These are phyloP conservation scores for Chaetophractus vellerosus DNA, from an alignment of 2,797 vertebrate species.

Conservation along the genomic window DNA sequence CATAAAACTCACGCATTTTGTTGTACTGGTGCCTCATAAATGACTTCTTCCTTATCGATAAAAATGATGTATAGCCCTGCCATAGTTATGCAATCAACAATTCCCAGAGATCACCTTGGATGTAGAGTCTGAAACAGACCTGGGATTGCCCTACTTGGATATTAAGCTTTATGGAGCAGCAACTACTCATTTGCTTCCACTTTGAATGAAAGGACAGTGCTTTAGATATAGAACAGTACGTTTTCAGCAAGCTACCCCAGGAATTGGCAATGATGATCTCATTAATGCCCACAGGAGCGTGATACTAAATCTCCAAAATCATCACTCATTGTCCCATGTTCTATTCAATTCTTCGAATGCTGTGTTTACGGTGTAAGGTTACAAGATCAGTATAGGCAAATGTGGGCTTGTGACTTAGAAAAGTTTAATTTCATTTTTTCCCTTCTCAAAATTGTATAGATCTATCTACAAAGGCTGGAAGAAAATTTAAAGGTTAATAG, in stretches of 20 bases:
- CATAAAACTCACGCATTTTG: background rate
- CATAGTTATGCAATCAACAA: constrained; percentile 67
- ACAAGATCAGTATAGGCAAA: background rate
- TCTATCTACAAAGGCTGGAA: background rate
- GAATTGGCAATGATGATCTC: background rate
- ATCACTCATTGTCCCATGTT: no score
- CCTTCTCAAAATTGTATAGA: background rate
- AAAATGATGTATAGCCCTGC: constrained; percentile 66
- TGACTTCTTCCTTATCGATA: constrained; percentile 80
- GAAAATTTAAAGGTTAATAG: background rate
- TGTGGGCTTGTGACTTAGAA: background rate
- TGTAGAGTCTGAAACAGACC: constrained; percentile 35
- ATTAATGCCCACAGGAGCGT: background rate
- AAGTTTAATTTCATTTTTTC: background rate
- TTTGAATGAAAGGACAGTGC: constrained; percentile 79
- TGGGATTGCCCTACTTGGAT: constrained; percentile 58
- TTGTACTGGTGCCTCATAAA: background rate
- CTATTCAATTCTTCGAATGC: background rate
- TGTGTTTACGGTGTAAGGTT: background rate
- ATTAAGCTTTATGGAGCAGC: constrained; percentile 80
- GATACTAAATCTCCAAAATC: background rate
- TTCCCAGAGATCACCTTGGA: constrained; percentile 72
- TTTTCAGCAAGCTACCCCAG: background rate
- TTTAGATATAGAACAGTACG: background rate
- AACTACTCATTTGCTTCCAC: constrained; percentile 73